Percentiles rank a stretch among this genome's conserved stretches.
Conservation (phyloP, 2,113 vertebrate species). For the Nettapus auritus region DNA sequence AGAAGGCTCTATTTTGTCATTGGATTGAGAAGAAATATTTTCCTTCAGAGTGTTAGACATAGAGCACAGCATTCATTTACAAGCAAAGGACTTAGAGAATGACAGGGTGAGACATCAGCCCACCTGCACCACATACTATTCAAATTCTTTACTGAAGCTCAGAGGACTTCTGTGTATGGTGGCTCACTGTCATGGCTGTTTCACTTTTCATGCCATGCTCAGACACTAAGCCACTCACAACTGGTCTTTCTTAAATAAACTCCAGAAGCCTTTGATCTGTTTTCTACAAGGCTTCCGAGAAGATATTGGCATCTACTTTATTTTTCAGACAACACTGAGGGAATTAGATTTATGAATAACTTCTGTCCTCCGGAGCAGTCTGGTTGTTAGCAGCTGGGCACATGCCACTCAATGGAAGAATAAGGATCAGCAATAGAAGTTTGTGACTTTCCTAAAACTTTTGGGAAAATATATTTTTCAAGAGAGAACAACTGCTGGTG, state of each 20-base stretch:
- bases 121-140: slow-evolving; percentile 22
- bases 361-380: slow-evolving; percentile 36
- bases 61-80: not conserved
- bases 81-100: not conserved
- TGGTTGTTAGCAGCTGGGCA: slow-evolving; percentile 41
- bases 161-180: not conserved
- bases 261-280: slow-evolving; percentile 56
- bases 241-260: slow-evolving; percentile 63
- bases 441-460: not conserved
- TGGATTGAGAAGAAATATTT: not conserved
- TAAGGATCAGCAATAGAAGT: not conserved
- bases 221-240: slow-evolving; percentile 60
- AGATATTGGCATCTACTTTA: slow-evolving; percentile 52
- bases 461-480: not conserved
- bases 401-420: not conserved
- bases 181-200: slow-evolving; percentile 12
- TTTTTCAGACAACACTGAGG: slow-evolving; percentile 30
- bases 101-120: not conserved
- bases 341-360: slow-evolving; percentile 60
- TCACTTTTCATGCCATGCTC: slow-evolving; percentile 32
- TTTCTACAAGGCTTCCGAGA: slow-evolving; percentile 32
- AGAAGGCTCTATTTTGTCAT: not conserved
- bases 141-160: slow-evolving; percentile 33
- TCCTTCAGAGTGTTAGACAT: not conserved
- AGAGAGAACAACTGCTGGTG: not conserved